Conservation (phyloP, 2,888 invertebrate genomes). For the Bursaphelenchus okinawaensis region DNA sequence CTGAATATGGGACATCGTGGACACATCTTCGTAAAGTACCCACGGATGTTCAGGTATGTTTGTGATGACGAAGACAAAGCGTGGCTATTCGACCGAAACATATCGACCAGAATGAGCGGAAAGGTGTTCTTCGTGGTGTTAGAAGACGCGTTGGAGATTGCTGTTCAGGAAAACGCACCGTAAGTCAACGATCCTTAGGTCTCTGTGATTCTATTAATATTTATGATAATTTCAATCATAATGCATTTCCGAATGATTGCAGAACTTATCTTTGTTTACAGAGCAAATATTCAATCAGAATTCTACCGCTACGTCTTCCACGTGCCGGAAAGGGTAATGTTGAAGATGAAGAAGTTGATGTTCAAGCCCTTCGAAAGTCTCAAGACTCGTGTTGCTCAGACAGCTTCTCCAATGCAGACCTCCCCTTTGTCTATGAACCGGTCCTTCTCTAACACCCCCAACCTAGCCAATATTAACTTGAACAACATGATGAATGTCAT, state of each 20-base stretch:
- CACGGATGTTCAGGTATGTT: conserved; percentile 47
- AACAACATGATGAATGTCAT: not conserved
- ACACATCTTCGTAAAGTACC: conserved; percentile 41
- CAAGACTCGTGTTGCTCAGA: conserved; percentile 17
- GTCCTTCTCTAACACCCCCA: not conserved
- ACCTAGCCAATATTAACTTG: not conserved
- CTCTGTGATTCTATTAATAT: too few species aligned
- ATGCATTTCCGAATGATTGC: too few species aligned
- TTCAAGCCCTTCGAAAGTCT: conserved; percentile 26
- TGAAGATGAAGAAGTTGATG: conserved; percentile 28
- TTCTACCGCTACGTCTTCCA: conserved; percentile 28
- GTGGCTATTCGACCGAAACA: conserved; percentile 38
- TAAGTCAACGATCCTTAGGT: too few species aligned
- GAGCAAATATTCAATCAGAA: conserved; percentile 20
- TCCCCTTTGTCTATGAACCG: conserved; percentile 1
- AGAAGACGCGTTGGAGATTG: conserved; percentile 32
- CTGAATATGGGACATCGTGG: conserved; percentile 30
- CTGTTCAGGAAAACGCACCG: conserved; percentile 28
- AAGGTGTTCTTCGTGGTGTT: conserved; percentile 26
- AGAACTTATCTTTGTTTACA: conserved; percentile 15
- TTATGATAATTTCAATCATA: too few species aligned
- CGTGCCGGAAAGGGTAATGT: conserved; percentile 27
- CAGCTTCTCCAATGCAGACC: conserved; percentile 10
- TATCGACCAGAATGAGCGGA: conserved; percentile 20
- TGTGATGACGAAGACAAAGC: conserved; percentile 54